Evolutionary conservation across 2,888 invertebrate species (phyloP), one percentile per base, ranked within the genome.

Genomic region (Drosophila siamana): DNA sequence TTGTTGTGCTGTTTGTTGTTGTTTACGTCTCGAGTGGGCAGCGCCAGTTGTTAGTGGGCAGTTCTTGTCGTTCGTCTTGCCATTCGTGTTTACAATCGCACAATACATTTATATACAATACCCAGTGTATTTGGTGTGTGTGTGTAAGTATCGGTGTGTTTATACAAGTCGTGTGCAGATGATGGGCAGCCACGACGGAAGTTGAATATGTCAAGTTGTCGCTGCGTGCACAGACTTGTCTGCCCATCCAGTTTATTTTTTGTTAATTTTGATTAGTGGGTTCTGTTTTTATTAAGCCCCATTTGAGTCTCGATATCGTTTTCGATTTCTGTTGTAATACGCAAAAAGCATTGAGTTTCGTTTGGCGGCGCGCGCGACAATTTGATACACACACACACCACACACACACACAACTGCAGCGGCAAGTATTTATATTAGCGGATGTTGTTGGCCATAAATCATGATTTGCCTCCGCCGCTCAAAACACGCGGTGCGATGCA

Each of bases 371-470:
- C 52, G 40, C 47, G 72, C 56, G 74, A 80, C 78, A 64, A 54
- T 50, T 64, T 38, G n/a, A 60, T 33, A 51, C 64, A 59, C 48
- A 50, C 55, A 46, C 41, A 50, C 30, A 41, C n/a, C 4, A 48
- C 28, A 38, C 11, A 13, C 15, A 56, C 9, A 51, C 8, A 33
- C 26, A 48, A 15, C 28, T 13, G 13, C 2, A 44, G 16, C 3
- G 41, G 48, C 24, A 60, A 36, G 40, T 47, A 26, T 22, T 15
- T 48, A 44, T 51, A 69, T 74, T 78, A 52, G 69, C 85, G 85
- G 82, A 85, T 82, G 85, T 63, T 76, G 74, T 52, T 68, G 70
- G 67, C 74, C 78, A 83, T 85, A 82, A 85, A 78, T 85, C 85
- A 85, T 82, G 69, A 22, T 68, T 76, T 59, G 80, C 69, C 68